Conservation (phyloP, 2,113 vertebrate genomes). For the Lagopus muta region DNA sequence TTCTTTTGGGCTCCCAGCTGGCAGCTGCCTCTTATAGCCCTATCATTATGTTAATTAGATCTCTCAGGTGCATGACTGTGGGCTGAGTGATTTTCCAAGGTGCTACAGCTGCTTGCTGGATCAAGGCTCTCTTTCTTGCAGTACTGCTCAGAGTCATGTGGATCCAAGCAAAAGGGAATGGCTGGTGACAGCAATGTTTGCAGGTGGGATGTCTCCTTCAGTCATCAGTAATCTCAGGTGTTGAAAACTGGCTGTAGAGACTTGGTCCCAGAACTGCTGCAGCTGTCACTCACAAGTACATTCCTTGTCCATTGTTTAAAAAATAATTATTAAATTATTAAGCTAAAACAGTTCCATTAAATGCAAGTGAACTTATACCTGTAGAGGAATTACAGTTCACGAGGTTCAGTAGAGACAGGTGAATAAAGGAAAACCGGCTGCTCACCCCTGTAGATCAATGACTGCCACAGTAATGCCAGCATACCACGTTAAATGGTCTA, state of each 20-base stretch:
- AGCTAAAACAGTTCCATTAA: neutral
- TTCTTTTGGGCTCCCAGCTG: rapidly evolving
- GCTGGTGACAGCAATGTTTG: neutral
- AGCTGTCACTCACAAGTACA: neutral
- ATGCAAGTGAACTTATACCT: neutral
- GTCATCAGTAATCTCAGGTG: neutral
- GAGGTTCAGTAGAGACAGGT: neutral
- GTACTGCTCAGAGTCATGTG: neutral
- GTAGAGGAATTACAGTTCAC: neutral
- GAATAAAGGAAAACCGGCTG: neutral
- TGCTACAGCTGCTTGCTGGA: neutral
- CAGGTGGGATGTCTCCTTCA: neutral
- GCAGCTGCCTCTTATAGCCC: neutral
- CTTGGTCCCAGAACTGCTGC: neutral
- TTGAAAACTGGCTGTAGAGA: neutral
- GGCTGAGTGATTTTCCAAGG: neutral
- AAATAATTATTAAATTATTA: neutral
- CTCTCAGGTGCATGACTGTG: neutral
- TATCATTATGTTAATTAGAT: rapidly evolving
- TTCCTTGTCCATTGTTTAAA: neutral
- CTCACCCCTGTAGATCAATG: neutral
- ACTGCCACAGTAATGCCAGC: neutral
- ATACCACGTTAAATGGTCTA: neutral
- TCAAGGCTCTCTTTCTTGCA: neutral
- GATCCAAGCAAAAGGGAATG: neutral